Percentiles rank a stretch among this genome's conserved stretches.
Evolutionary conservation across 2,113 vertebrate species (phyloP).

Genomic region (Leucoraja erinaceus): DNA sequence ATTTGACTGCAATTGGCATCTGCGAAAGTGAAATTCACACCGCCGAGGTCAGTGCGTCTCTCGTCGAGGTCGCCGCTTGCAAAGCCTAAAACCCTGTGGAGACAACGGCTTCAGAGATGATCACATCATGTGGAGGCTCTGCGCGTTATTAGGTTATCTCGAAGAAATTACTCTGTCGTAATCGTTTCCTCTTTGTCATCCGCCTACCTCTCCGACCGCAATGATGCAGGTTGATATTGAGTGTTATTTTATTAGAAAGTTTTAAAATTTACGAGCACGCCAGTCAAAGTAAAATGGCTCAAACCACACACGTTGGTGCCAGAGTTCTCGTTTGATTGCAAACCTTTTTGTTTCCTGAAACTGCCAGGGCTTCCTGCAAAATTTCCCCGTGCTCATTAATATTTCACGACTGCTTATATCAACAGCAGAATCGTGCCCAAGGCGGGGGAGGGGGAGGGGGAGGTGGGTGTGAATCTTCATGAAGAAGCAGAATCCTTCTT

Average conservation of each 20-base stretch:
- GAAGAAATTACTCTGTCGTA: not conserved
- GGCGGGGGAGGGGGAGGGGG: constrained; percentile 42
- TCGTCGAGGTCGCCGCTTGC: too few relatives aligned
- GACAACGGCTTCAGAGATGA: not conserved
- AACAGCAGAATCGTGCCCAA: constrained; percentile 48
- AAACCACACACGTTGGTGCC: not conserved
- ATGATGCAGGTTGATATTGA: not conserved
- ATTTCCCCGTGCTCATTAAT: constrained; percentile 52
- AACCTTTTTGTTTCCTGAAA: constrained; percentile 41
- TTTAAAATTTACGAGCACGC: not conserved
- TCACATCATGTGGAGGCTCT: not conserved
- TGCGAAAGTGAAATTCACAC: too few relatives aligned
- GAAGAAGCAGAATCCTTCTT: constrained; percentile 47
- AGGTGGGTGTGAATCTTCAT: constrained; percentile 44
- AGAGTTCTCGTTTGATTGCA: constrained; percentile 17
- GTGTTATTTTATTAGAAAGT: not conserved
- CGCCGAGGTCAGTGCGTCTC: too few relatives aligned
- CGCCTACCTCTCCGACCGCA: not conserved
- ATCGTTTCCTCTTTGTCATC: not conserved
- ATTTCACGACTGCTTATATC: constrained; percentile 48
- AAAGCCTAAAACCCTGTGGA: not conserved
- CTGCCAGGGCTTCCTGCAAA: constrained; percentile 50
- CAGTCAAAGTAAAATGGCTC: not conserved
- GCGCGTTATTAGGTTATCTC: not conserved
- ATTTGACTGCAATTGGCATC: too few relatives aligned